Evolutionary conservation across 1,140 invertebrate genomes (phyloP), one percentile per base, ranked within the genome.

Genomic region (Himalopsyche phryganea): DNA sequence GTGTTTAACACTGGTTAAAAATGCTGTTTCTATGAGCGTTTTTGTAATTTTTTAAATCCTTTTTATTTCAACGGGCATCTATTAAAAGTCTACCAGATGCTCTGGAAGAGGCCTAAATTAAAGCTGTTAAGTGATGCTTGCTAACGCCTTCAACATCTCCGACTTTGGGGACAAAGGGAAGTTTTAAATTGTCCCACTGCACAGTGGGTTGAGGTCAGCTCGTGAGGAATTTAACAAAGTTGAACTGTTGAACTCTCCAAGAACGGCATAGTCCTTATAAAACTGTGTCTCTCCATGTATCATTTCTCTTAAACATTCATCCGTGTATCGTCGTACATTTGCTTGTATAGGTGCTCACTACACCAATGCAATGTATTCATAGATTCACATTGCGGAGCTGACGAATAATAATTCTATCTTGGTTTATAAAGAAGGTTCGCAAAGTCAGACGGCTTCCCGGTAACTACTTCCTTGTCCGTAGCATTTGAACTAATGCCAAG

Each of bases 381-480:
- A 28, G 23, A 20, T 51, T 51, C 23, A 20, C 28, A 41, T 11
- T 17, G 49, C 23, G 38, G 33, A 20, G 18, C 49, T 28, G 28
- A n/a, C 2, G 46, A 48, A 32, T 17, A 32, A 13, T 40, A 40
- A n/a, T 40, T 40, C 38, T 40, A n/a, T 6, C 38, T 40, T 5
- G n/a, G 38, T 13, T 13, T n/a, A 40, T 40, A 13, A 40, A 40
- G 35, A 28, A 28, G 23, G 23, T 28, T 5, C 3, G 23, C 23
- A 28, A 28, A 28, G 23, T 45, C 13, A 45, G 42, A 11, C n/a
- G 18, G 40, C 14, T 38, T 13, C 51, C 14, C 17, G n/a, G 20
- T 51, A 52, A 59, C 41, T 20, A 52, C 50, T 59, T 52, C 57
- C 47, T 52, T 35, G 50, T 52, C 15, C 42, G 47, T 48, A 45